Conservation (phyloP, 2,797 vertebrate species). For the Takifugu rubripes region DNA sequence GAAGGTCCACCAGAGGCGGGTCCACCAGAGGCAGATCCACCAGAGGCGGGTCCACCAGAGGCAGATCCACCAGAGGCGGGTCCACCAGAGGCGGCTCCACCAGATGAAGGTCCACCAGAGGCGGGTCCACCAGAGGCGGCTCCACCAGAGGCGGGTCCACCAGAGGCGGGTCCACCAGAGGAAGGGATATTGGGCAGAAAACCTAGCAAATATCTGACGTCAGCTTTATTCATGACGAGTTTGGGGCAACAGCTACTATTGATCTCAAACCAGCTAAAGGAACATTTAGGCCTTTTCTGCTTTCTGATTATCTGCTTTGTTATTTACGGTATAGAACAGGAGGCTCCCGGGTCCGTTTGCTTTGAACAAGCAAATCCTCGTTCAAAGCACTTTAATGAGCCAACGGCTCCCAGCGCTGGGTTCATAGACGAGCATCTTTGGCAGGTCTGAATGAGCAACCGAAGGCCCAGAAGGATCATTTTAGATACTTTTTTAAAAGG, state of each 20-base stretch:
- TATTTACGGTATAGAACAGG: constrained; percentile 9
- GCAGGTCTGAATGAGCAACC: no score
- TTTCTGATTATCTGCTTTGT: constrained; percentile 2
- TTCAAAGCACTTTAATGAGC: constrained; percentile 52
- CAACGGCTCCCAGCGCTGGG: constrained; percentile 7
- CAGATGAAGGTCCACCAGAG: no score
- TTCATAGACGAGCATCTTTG: neutral
- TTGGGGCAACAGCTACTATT: no score
- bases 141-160: no score
- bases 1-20: no score
- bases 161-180: no score
- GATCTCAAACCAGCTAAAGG: constrained; percentile 8
- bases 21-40: no score
- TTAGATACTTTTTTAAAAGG: constrained; percentile 11
- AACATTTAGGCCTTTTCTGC: constrained; percentile 16
- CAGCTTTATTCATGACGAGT: neutral
- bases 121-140: no score
- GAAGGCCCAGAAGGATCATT: neutral
- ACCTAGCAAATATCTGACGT: constrained; percentile 9
- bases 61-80: no score
- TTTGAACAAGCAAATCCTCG: constrained; percentile 58
- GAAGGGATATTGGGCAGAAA: constrained; percentile 15
- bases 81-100: no score
- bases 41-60: no score
- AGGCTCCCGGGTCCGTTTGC: constrained; percentile 26